phyloP scores from a whole-genome alignment of 2,113 vertebrate species.

The Etheostoma spectabile region DNA sequence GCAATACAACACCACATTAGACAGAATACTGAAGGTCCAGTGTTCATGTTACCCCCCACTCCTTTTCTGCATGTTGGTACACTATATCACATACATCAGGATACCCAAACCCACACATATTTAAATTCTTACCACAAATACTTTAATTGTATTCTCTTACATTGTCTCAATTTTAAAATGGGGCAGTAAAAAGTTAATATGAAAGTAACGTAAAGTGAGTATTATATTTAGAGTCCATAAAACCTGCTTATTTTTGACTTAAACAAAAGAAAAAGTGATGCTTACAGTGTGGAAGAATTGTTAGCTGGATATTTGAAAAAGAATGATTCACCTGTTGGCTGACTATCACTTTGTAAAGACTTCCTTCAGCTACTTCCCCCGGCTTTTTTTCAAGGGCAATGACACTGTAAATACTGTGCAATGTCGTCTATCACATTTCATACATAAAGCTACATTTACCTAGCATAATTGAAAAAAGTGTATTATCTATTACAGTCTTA shows the following conservation, averaged over 20 bases:
- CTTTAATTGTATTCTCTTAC: too few species aligned
- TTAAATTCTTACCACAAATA: background rate
- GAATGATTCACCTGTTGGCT: slow-evolving; percentile 25
- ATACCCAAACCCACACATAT: background rate
- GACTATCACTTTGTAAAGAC: background rate
- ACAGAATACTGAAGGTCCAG: background rate
- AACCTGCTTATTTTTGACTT: background rate
- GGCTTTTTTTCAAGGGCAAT: slow-evolving; percentile 4
- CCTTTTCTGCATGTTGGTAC: background rate
- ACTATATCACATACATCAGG: background rate
- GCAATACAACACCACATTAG: background rate
- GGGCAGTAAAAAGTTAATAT: background rate
- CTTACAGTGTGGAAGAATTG: background rate
- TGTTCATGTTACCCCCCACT: background rate
- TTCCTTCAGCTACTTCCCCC: background rate
- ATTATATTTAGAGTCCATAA: background rate
- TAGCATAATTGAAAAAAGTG: too few species aligned
- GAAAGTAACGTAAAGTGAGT: background rate
- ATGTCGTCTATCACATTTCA: background rate
- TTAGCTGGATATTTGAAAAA: slow-evolving; percentile 10
- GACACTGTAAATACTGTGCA: background rate
- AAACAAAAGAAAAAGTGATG: background rate
- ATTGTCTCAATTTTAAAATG: background rate
- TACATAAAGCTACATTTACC: background rate
- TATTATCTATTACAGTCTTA: background rate